A percentile compares a stretch with the other conserved stretches of the same genome.
phyloP scores from a whole-genome alignment of 1,140 invertebrate species.

The Harlomillsia oculata region DNA sequence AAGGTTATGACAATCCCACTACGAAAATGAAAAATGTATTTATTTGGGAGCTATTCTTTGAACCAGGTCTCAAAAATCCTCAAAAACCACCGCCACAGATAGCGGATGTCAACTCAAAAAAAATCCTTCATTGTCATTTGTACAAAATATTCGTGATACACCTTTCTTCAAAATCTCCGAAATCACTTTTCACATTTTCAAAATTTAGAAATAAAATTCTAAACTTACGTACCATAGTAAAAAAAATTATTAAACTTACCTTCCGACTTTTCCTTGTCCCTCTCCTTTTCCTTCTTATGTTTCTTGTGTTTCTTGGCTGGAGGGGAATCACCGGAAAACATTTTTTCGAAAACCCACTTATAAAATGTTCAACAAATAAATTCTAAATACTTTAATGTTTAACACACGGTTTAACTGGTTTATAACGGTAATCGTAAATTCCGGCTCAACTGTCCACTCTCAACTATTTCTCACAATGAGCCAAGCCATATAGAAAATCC shows the following conservation, averaged over 20 bases:
- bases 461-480: too few species aligned
- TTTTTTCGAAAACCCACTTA: slow-evolving; percentile 1
- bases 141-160: too few species aligned
- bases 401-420: neutral
- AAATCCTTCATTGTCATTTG: too few species aligned
- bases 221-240: neutral
- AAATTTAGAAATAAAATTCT: slow-evolving; percentile 1
- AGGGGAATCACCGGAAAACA: slow-evolving; percentile 15
- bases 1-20: neutral
- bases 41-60: neutral
- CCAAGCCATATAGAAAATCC: too few species aligned
- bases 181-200: neutral
- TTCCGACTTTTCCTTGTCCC: slow-evolving; percentile 49
- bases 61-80: neutral
- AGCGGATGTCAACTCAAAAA: too few species aligned
- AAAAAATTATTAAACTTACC: slow-evolving; percentile 42
- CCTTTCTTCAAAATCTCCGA: neutral
- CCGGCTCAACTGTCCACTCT: too few species aligned
- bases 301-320: slow-evolving; percentile 61
- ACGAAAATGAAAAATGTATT: neutral
- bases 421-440: too few species aligned
- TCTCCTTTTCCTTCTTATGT: slow-evolving; percentile 53
- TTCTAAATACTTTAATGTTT: neutral
- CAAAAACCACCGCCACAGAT: neutral
- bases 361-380: neutral